Evolutionary conservation across 92 coral and sea anemone species (phyloP), one percentile per base, ranked within the genome.

Genomic region (Montipora capitata): DNA sequence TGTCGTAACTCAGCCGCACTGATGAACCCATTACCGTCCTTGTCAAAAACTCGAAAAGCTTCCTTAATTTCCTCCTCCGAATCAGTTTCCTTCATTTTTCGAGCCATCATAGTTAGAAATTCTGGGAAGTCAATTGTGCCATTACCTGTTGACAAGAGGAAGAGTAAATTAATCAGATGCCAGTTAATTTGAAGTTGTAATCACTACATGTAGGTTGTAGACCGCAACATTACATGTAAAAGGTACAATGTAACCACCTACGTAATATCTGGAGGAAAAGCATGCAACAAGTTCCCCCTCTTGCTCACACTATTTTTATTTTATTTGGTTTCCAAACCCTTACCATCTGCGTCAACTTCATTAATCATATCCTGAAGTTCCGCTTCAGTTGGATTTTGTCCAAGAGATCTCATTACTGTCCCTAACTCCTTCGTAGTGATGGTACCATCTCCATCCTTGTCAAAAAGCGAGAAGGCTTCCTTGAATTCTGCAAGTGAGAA

Each of bases 361-460:
- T 96, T 87, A 44, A 96, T 94, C 98, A 96, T 96, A 83, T 96
- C 98, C 87, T 96, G 95, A 35, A 96, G 92, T 83, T 96, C 98
- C 48, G 98, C 96, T 85, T 93, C 96, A 48, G 99, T 94, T 84
- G 99, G 99, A 79, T 94, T 96, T 66, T 96, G 99, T 89, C 99
- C 99, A 56, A 96, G 95, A 63, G 98, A 96, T 51, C 99, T 88
- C 99, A 96, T 96, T 64, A 94, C 98, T 74, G 99, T 96, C 69
- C 98, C 98, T 54, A 96, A 73, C 76, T 96, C 99, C 77, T 91
- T 91, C 17, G 96, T 96, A 77, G 99, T 93, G 86, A 96, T 94
- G 5, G 99, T 94, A 44, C 99, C 99, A 89, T 94, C 99, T 70
- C 99, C 99, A 91, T 96, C 99, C 87, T 96, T 94, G 87, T 96